Percentiles rank a stretch among this genome's conserved stretches.
These are phyloP conservation scores for Sarcophaga peregrina DNA, from an alignment of 1,140 invertebrate species.

Conservation along the genomic window DNA sequence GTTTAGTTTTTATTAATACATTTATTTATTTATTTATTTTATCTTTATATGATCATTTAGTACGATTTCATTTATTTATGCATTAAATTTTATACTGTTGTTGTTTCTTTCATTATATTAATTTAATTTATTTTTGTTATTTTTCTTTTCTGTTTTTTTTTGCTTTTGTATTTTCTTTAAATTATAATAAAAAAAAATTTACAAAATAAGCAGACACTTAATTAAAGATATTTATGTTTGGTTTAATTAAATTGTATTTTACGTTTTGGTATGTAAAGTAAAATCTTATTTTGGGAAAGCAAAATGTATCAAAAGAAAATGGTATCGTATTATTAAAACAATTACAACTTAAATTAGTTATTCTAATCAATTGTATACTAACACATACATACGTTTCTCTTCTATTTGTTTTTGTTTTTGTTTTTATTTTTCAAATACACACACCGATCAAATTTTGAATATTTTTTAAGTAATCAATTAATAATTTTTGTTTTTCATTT, in stretches of 20 bases:
- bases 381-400: too few relatives aligned
- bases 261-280: not conserved
- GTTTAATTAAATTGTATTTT: not conserved
- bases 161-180: not conserved
- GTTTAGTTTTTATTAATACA: conserved; percentile 39
- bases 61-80: conserved; percentile 19
- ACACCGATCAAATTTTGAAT: not conserved
- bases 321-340: too few relatives aligned
- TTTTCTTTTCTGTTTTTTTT: not conserved
- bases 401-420: too few relatives aligned
- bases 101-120: not conserved
- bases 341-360: too few relatives aligned
- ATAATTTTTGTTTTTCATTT: not conserved
- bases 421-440: not conserved
- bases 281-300: too few relatives aligned
- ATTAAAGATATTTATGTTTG: conserved; percentile 27
- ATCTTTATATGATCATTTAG: conserved; percentile 8
- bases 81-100: not conserved
- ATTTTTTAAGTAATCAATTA: not conserved
- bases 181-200: conserved; percentile 29
- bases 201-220: conserved; percentile 32
- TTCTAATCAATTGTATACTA: too few relatives aligned
- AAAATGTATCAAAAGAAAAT: too few relatives aligned
- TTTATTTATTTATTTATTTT: conserved; percentile 18
- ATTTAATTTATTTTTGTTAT: not conserved